Evolutionary conservation across 2,888 invertebrate genomes (phyloP).

Genomic region (Chydorus sphaericus): DNA sequence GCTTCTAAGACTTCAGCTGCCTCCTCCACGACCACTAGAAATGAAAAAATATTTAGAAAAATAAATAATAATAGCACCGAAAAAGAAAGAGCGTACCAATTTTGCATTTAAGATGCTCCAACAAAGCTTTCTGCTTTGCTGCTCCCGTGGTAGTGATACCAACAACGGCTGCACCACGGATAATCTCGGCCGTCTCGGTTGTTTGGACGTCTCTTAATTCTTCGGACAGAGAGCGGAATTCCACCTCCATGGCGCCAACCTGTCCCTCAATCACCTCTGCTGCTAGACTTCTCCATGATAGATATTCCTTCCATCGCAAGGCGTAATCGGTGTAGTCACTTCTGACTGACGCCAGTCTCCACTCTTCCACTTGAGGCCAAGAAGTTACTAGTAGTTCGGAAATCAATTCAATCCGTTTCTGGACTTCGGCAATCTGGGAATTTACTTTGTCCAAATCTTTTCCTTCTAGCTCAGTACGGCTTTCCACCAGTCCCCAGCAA

Average conservation of each 20-base stretch:
- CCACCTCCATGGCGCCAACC: conserved; percentile 25
- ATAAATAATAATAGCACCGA: no score
- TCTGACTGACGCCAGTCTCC: no score
- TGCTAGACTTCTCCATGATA: conserved; percentile 18
- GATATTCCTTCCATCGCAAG: conserved; percentile 17
- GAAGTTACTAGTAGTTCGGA: no score
- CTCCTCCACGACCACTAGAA: conserved; percentile 63
- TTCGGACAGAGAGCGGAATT: conserved; percentile 26
- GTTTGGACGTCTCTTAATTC: conserved; percentile 41
- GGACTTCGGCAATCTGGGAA: not conserved
- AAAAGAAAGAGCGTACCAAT: conserved; percentile 35
- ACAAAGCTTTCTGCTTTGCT: conserved; percentile 45
- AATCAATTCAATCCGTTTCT: not conserved
- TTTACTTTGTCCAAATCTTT: not conserved
- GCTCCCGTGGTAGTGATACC: conserved; percentile 67
- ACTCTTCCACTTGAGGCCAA: no score
- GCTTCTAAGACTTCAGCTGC: conserved; percentile 77
- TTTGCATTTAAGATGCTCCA: conserved; percentile 43
- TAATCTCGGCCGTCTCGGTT: conserved; percentile 31
- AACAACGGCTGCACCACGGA: conserved; percentile 34
- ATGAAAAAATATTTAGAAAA: not conserved
- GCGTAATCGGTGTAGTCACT: no score
- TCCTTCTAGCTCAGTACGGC: not conserved
- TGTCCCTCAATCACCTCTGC: conserved; percentile 16
- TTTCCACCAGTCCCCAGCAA: no score